Evolutionary conservation across 2,888 invertebrate species (phyloP).

Genomic region (Embidobia sp.): DNA sequence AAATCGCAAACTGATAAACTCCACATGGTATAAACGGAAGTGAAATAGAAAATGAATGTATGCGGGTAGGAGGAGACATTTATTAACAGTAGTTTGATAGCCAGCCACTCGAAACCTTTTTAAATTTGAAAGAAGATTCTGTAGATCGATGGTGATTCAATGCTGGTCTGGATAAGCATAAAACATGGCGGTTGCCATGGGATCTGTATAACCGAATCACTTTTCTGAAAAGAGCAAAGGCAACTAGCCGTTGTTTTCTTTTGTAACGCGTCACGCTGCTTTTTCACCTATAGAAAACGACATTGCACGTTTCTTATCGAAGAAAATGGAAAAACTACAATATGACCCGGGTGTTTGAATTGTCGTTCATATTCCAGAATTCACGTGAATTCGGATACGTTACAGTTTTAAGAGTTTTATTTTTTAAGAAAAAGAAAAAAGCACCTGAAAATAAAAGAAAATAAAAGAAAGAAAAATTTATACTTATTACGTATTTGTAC

Average conservation of each 20-base stretch:
- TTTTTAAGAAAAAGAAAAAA: conserved; percentile 10
- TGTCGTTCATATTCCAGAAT: conserved; percentile 24
- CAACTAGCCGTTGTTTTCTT: conserved; percentile 9
- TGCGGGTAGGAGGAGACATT: conserved; percentile 22
- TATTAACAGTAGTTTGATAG: conserved; percentile 24
- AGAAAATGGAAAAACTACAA: conserved; percentile 17
- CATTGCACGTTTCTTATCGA: conserved; percentile 26
- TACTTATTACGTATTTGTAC: too few species aligned
- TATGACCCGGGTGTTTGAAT: conserved; percentile 16
- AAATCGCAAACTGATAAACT: too few species aligned
- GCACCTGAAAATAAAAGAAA: conserved; percentile 41
- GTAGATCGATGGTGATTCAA: conserved; percentile 65
- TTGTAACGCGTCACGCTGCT: conserved; percentile 18
- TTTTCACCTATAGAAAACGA: conserved; percentile 18
- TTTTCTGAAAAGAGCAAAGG: conserved; percentile 35
- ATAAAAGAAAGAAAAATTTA: conserved; percentile 69
- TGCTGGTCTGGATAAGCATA: conserved; percentile 70
- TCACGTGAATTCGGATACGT: conserved; percentile 24
- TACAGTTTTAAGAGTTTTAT: conserved; percentile 1
- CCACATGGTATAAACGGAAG: conserved; percentile 1
- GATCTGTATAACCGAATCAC: conserved; percentile 41
- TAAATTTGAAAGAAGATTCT: conserved; percentile 51
- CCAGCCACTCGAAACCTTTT: conserved; percentile 32
- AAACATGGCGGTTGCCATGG: conserved; percentile 63
- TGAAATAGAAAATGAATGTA: conserved; percentile 16